Conservation (phyloP, 2,888 invertebrate species). For the Ochlodes sylvanus region DNA sequence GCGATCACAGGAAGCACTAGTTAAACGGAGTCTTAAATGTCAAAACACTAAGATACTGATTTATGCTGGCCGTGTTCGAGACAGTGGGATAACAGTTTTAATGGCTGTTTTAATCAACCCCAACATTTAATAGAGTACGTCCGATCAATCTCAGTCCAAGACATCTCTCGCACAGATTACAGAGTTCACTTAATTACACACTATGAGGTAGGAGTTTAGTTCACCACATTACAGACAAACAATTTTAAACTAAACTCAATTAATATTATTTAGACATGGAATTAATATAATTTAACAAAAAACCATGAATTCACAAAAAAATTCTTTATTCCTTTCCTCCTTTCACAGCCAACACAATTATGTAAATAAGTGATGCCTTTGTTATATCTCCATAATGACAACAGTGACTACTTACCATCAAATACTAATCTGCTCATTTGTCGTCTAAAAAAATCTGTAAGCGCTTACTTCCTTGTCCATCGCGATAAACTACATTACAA, state of each 20-base stretch:
- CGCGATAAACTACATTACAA: constrained; percentile 20
- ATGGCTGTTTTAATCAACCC: constrained; percentile 37
- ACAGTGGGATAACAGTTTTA: constrained; percentile 31
- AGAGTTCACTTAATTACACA: constrained; percentile 14
- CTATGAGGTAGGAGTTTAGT: background rate
- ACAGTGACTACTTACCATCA: no score
- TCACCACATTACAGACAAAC: background rate
- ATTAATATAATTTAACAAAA: no score
- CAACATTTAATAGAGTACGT: constrained; percentile 34
- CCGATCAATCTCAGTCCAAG: constrained; percentile 32
- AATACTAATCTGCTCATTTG: no score
- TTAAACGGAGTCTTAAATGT: background rate
- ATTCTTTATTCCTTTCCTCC: no score
- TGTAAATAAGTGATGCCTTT: no score
- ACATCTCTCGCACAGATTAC: constrained; percentile 24
- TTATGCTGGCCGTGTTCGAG: constrained; percentile 22
- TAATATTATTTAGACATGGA: no score
- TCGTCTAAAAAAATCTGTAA: no score
- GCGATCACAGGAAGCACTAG: no score
- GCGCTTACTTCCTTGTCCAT: background rate
- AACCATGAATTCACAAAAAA: no score
- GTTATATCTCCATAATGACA: no score
- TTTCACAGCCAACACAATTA: no score
- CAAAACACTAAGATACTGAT: constrained; percentile 30
- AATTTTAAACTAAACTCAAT: background rate